phyloP scores from a whole-genome alignment of 2,888 invertebrate genomes.

The Lasioglossum leucozonium region DNA sequence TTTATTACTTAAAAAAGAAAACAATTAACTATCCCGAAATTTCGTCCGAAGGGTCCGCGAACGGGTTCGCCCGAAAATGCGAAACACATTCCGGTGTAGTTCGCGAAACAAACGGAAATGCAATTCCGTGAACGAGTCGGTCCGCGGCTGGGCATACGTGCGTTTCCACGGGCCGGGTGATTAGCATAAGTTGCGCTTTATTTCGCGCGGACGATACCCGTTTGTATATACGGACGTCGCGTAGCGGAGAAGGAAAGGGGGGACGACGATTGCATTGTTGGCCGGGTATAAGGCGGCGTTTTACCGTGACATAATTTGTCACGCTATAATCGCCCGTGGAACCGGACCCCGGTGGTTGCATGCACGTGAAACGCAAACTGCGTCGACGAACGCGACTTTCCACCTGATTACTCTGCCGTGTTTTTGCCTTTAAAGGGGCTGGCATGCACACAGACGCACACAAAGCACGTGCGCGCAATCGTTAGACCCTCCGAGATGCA shows the following conservation, averaged over 20 bases:
- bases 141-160: conserved; percentile 24
- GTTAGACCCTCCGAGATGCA: not conserved
- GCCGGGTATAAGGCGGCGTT: conserved; percentile 56
- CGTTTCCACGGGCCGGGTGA: conserved; percentile 21
- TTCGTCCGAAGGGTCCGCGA: not conserved
- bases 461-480: not conserved
- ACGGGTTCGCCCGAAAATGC: conserved; percentile 5
- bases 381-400: conserved; percentile 17
- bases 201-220: conserved; percentile 13
- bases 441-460: not conserved
- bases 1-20: too few species aligned
- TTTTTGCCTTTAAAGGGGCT: not conserved
- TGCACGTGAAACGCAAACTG: conserved; percentile 39
- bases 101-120: conserved; percentile 30
- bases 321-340: conserved; percentile 53
- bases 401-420: conserved; percentile 23
- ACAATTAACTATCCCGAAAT: not conserved
- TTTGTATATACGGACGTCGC: conserved; percentile 13
- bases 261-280: conserved; percentile 51
- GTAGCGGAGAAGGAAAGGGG: conserved; percentile 37
- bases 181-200: conserved; percentile 42
- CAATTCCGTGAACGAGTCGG: conserved; percentile 27
- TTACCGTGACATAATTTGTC: conserved; percentile 66
- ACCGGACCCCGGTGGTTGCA: conserved; percentile 19
- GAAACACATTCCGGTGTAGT: conserved; percentile 1